Base-by-base conservation (phyloP, 2,113 vertebrate species). In the Trachemys scripta region DNA sequence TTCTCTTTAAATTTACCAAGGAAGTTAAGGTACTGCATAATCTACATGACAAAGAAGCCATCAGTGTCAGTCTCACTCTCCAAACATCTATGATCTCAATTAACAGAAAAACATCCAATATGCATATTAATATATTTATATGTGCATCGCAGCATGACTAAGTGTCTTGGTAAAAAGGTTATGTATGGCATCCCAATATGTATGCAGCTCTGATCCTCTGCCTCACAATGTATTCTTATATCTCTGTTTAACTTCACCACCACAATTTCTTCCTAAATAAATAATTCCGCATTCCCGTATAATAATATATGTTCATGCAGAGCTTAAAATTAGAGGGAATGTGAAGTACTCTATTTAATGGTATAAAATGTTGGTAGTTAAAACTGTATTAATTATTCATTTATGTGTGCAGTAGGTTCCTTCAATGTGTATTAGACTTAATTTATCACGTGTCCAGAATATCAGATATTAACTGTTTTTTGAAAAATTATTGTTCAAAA, bases 341-440 rank as follows among this genome's bases (percentile, higher is more conserved):
- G 35, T 49, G n/a, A 95, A 95, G 24, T 76, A 72, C 14, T 84
- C 2, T 57, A 85, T 81, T 80, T 89, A 94, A 92, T 38, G 47
- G 14, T 20, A 92, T 76, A 92, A 93, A 93, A 90, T 38, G 10
- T 80, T 90, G 82, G 59, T 25, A 94, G 45, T 93, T 92, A 94
- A 97, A 72, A 25, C 11, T 75, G 20, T 87, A 91, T 69, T 96
- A 86, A 88, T 88, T 88, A 86, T 94, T 95, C 12, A 90, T 79
- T 92, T 89, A 4, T 79, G n/a, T 56, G 19, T 86, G 69, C 11
- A 85, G 59, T 49, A 89, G 19, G 5, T 94, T 92, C 49, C 53
- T 53, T 94, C 85, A 86, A 75, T 35, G 16, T 42, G 53, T 54
- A 19, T 47, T 47, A 92, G 45, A 78, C 53, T 79, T 88, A 22